Evolutionary conservation across 2,888 invertebrate species (phyloP), one percentile per base, ranked within the genome.

Genomic region (Lasioglossum villosulum): DNA sequence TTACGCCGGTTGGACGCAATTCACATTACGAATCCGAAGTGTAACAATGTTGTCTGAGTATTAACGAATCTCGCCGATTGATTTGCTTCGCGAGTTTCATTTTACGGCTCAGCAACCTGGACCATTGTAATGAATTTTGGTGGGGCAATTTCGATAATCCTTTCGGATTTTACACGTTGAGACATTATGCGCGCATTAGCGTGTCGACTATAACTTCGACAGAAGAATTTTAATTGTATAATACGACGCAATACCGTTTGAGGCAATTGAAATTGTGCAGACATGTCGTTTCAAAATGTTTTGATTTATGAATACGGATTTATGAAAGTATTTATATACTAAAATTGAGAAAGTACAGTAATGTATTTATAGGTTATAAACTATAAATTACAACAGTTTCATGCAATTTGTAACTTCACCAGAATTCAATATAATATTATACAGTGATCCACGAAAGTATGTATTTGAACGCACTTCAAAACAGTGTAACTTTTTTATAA

Each of bases 1-100:
- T 79, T 63, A 30, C 37, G 37, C 68, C 12, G 42, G 12, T 14
- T 56, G 12, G n/a, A 27, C 52, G 4, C 42, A 8, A 30, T 12
- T 56, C 70, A 14, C 37, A 19, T 23, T 59, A 34, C 42, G 68
- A 27, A 78, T 74, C 73, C 23, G 30, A 78, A 16, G 16, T 27
- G 37, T 30, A 48, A 71, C 45, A 76, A 48, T 23, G 27, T 23
- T 16, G 42, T 59, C 34, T 4, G 42, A 5, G 23, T 34, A 63
- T 52, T 30, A n/a, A 16, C 42, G 6, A 16, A 52, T 23, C 66
- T 75, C 16, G 19, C 30, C 8, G 23, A 52, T 68, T 19, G 19
- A 68, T 75, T 52, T 68, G 16, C 27, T 70, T 39, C 70, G 70
- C 23, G 39, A n/a, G n/a, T 70, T 39, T 70, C n/a, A 70, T 70